These are phyloP conservation scores for Iguana delicatissima DNA, from an alignment of 2,797 vertebrate genomes.

Conservation along the genomic window DNA sequence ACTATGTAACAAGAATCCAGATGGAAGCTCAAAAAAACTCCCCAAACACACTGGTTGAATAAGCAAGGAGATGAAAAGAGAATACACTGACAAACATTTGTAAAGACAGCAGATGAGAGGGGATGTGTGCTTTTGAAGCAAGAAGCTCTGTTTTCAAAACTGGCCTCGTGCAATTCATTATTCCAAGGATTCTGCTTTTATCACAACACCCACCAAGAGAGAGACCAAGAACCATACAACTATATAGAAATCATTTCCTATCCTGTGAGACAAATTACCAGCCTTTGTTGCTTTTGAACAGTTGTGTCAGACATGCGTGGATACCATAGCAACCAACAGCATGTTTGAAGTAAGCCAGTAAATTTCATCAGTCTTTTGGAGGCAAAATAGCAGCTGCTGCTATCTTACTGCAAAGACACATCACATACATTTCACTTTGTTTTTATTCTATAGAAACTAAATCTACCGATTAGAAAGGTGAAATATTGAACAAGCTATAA, in stretches of 20 bases:
- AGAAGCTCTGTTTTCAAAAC: conserved; percentile 20
- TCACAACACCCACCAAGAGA: not conserved
- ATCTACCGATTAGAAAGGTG: conserved; percentile 4
- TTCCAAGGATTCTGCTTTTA: not conserved
- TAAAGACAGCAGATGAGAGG: not conserved
- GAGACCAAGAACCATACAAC: conserved; percentile 7
- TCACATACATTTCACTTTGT: conserved; percentile 26
- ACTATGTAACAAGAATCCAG: no score
- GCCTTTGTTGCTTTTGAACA: conserved; percentile 62
- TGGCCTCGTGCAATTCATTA: not conserved
- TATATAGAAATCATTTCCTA: conserved; percentile 6
- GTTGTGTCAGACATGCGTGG: conserved; percentile 53
- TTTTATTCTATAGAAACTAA: conserved; percentile 7
- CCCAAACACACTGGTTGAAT: not conserved
- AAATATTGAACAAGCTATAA: not conserved
- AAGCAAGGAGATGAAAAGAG: not conserved
- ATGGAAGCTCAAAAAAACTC: not conserved
- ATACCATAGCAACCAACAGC: conserved; percentile 62
- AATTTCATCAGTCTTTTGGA: conserved; percentile 51
- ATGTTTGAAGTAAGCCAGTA: conserved; percentile 62
- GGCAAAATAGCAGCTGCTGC: conserved; percentile 69
- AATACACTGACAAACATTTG: conserved; percentile 3
- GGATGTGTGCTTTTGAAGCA: not conserved
- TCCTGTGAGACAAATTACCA: conserved; percentile 44
- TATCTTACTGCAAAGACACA: conserved; percentile 45